Evolutionary conservation across 2,113 vertebrate species (phyloP), one percentile per base, ranked within the genome.

Genomic region (Nibea albiflora): DNA sequence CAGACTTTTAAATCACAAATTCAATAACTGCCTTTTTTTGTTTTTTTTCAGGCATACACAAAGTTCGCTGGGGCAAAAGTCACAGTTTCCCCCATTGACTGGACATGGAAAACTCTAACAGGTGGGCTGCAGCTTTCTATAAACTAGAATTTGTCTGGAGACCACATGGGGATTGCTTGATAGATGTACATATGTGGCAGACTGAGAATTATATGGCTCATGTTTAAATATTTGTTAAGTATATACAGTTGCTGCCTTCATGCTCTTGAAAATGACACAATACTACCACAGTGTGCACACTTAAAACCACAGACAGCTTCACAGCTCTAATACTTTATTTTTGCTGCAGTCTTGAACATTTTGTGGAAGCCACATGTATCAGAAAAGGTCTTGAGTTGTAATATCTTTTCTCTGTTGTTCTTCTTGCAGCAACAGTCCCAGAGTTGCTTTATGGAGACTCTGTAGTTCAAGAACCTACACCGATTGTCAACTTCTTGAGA

Each of bases 401-500:
- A 71, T 46, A 10, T 75, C 1, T 52, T 73, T 16, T 60, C 11
- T 7, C 16, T 63, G 28, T 47, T 0, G 1, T 65, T 60, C 10
- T 49, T 49, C 54, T 17, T 80, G 91, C 87, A 92, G 96, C 94
- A 17, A 92, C 92, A 3, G 88, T 98, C 12, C 98, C 98, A 70
- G 81, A 97, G 82, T 91, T 99, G 87, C 82, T 94, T 81, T 95
- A 92, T 83, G 95, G 97, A 80, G 95, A 96, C 53, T 76, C 64
- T 64, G 87, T 93, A 79, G 92, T 98, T 89, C 96, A 95, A 86
- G 96, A 98, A 84, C 97, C 97, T 8, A 88, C 94, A 90, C 97
- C 96, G 88, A 99, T 99, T 93, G 91, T 99, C 44, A 98, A 95
- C 91, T 98, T 96, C 86, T 93, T 99, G 87, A 96, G 98, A 91